Conservation (phyloP, 2,888 invertebrate genomes). For the Drosophila paramelanica region DNA sequence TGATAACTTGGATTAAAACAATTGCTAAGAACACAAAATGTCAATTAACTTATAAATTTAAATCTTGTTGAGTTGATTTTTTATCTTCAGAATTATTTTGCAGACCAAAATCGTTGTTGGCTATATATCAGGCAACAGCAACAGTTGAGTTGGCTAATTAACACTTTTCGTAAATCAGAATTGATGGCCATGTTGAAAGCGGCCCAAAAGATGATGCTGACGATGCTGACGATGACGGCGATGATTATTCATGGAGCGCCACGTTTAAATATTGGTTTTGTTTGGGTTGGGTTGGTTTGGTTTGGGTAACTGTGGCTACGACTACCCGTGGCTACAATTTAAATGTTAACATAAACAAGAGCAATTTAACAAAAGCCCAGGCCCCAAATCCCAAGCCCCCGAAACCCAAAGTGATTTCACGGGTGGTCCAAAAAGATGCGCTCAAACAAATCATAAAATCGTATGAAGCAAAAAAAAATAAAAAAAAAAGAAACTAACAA, state of each 20-base stretch:
- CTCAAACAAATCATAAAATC: slow-evolving; percentile 83
- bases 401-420: slow-evolving; percentile 75
- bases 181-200: slow-evolving; percentile 80
- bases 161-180: slow-evolving; percentile 80
- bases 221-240: slow-evolving; percentile 57
- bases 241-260: slow-evolving; percentile 80
- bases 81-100: slow-evolving; percentile 11
- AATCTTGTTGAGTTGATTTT: slow-evolving; percentile 14
- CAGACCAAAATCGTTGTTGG: slow-evolving; percentile 10
- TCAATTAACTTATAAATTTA: slow-evolving; percentile 29
- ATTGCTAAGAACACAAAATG: slow-evolving; percentile 5
- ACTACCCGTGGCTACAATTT: slow-evolving; percentile 82
- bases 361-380: slow-evolving; percentile 77
- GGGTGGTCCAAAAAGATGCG: slow-evolving; percentile 78
- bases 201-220: slow-evolving; percentile 55
- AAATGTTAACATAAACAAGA: slow-evolving; percentile 83
- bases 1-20: neutral
- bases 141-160: slow-evolving; percentile 70
- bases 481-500: slow-evolving; percentile 66
- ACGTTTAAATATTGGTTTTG: slow-evolving; percentile 79
- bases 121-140: slow-evolving; percentile 27
- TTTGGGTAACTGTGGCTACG: slow-evolving; percentile 48
- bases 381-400: slow-evolving; percentile 50
- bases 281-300: slow-evolving; percentile 45
- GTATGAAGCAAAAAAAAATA: slow-evolving; percentile 55